Evolutionary conservation across 2,797 vertebrate species (phyloP), one percentile per base, ranked within the genome.

Genomic region (Hipposideros larvatus): DNA sequence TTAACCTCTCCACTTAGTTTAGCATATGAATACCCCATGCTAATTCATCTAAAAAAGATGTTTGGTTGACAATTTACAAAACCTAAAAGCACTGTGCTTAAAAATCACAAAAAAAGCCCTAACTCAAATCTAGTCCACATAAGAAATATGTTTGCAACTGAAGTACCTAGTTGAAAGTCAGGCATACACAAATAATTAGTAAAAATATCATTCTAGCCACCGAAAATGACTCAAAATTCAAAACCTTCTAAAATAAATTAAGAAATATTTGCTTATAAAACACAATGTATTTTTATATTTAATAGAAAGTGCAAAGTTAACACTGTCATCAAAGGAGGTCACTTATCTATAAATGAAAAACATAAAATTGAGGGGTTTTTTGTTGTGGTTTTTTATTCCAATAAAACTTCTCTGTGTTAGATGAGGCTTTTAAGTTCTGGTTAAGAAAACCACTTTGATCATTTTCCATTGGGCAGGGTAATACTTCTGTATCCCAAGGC

Each of bases 161-260:
- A 57, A 11, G 14, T 34, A 43, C 74, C 13, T 59, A 43, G 1
- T 22, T 91, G 53, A 71, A 95, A 53, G 2, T 7, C 22, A 61
- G 21, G 59, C 4, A 73, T 18, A 75, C 5, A 61, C 0, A 91
- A 71, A 71, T 34, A 78, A 24, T 11, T 68, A 80, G 3, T 9
- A 41, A 87, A 90, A 71, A 84, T 19, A 18, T 65, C 16, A 31
- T 92, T 43, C 37, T 57, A 26, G 9, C 18, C 70, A n/a, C 9
- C 41, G 18, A 90, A 96, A 92, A 57, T 73, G 22, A 75, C 21
- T 92, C 57, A 82, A 68, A 90, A 87, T 90, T 53, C 2, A 11
- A 10, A 8, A 51, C 48, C 4, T 78, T 46, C 21, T 87, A 7
- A 66, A 19, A 18, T 79, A 37, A 84, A 55, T 90, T 79, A 82